Evolutionary conservation across 2,797 vertebrate genomes (phyloP).

Genomic region (Melanotaenia maccullochi): DNA sequence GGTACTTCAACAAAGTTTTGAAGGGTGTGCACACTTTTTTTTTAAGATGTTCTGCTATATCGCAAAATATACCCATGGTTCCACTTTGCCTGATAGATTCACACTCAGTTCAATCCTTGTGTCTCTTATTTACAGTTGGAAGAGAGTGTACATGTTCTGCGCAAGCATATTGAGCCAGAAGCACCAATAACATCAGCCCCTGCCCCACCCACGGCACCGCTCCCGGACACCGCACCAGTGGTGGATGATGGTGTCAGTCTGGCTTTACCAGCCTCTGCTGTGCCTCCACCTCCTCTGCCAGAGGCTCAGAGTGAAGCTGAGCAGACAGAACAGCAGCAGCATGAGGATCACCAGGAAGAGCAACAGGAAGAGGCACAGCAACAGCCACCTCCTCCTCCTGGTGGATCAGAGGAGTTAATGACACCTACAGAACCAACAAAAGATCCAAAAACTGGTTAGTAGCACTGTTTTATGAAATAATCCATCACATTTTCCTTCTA

Average conservation of each 20-base stretch:
- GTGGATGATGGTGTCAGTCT: constrained; percentile 69
- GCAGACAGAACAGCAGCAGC: constrained; percentile 66
- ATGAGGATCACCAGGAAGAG: constrained; percentile 51
- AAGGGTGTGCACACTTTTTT: no score
- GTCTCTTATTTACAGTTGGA: constrained; percentile 82
- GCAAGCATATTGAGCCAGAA: constrained; percentile 83
- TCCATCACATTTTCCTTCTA: not conserved
- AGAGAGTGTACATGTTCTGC: constrained; percentile 85
- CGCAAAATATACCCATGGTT: not conserved
- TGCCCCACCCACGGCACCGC: constrained; percentile 49
- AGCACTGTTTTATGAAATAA: not conserved
- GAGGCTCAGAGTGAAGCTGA: constrained; percentile 71
- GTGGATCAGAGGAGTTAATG: constrained; percentile 60
- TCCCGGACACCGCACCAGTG: constrained; percentile 61
- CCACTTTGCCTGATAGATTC: not conserved
- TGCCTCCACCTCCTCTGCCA: constrained; percentile 72
- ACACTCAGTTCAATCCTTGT: constrained; percentile 1
- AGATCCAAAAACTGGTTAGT: constrained; percentile 68
- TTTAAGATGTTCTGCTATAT: no score
- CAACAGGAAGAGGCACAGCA: constrained; percentile 51
- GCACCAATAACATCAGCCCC: constrained; percentile 63
- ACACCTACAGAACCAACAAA: constrained; percentile 45
- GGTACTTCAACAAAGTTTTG: no score
- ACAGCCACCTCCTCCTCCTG: constrained; percentile 55
- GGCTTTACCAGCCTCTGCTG: constrained; percentile 59